phyloP scores from a whole-genome alignment of 1,140 invertebrate genomes.

The Orchestia grillus region DNA sequence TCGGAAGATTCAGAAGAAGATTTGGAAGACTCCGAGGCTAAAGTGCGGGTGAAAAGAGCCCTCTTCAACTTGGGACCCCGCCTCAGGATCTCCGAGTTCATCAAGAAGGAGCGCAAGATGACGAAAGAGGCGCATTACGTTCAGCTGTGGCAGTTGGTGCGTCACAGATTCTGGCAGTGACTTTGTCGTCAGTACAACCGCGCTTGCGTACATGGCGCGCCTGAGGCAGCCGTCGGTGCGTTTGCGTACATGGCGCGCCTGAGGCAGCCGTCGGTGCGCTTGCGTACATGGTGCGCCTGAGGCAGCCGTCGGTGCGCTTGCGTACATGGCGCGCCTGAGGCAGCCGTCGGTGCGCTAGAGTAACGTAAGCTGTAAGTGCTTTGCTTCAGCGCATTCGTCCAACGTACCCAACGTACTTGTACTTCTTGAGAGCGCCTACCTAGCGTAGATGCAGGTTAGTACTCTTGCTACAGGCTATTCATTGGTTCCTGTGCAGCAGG shows the following conservation, averaged over 20 bases:
- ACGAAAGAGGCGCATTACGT: not conserved
- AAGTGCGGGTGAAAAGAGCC: not conserved
- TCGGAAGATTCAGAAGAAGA: no score
- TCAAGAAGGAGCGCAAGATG: conserved; percentile 39
- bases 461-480: not conserved
- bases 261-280: not conserved
- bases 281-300: no score
- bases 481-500: no score
- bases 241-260: not conserved
- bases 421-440: not conserved
- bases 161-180: not conserved
- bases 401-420: no score
- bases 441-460: not conserved
- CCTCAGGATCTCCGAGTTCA: not conserved
- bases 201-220: no score
- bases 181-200: not conserved
- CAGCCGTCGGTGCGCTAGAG: not conserved
- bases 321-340: no score
- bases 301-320: not conserved
- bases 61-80: conserved; percentile 8
- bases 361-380: not conserved
- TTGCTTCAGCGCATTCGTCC: not conserved
- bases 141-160: not conserved
- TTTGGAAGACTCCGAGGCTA: not conserved
- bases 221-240: no score